These are phyloP conservation scores for Xenopus petersii DNA, from an alignment of 2,797 vertebrate genomes.

Conservation along the genomic window DNA sequence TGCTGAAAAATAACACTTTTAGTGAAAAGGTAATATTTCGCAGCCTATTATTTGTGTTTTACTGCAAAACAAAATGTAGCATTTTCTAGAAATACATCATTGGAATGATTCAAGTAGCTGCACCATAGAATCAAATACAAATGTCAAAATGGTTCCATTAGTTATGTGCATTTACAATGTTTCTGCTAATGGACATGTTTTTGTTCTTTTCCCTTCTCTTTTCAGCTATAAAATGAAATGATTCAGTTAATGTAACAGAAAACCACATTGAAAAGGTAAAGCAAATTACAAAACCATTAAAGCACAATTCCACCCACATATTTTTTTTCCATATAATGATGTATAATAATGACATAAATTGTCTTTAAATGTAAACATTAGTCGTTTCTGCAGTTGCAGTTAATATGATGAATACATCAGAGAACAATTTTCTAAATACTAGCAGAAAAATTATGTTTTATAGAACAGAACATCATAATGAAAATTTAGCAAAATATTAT, in stretches of 20 bases:
- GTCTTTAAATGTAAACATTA: constrained; percentile 75
- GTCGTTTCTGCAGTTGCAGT: constrained; percentile 75
- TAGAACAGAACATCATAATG: constrained; percentile 74
- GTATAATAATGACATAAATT: constrained; percentile 79
- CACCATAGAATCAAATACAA: constrained; percentile 75
- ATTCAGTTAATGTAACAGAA: constrained; percentile 79
- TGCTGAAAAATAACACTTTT: constrained; percentile 76
- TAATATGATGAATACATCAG: constrained; percentile 72
- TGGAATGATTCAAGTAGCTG: constrained; percentile 78
- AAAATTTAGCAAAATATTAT: constrained; percentile 74
- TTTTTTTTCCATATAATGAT: constrained; percentile 75
- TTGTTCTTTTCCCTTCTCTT: constrained; percentile 76
- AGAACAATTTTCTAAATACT: constrained; percentile 61
- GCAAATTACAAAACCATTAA: constrained; percentile 76
- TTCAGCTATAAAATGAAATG: constrained; percentile 74
- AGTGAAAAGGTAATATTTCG: constrained; percentile 74
- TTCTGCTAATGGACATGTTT: constrained; percentile 75
- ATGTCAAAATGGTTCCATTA: constrained; percentile 81
- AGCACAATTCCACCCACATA: constrained; percentile 70
- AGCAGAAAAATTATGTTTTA: constrained; percentile 39
- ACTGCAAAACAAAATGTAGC: constrained; percentile 73
- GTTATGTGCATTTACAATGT: constrained; percentile 73
- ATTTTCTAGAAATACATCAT: constrained; percentile 78
- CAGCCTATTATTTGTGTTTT: constrained; percentile 78
- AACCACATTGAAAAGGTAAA: constrained; percentile 76